Percentiles rank a stretch among this genome's conserved stretches.
Conservation (phyloP, 1,140 invertebrate genomes). For the Fopius arisanus region DNA sequence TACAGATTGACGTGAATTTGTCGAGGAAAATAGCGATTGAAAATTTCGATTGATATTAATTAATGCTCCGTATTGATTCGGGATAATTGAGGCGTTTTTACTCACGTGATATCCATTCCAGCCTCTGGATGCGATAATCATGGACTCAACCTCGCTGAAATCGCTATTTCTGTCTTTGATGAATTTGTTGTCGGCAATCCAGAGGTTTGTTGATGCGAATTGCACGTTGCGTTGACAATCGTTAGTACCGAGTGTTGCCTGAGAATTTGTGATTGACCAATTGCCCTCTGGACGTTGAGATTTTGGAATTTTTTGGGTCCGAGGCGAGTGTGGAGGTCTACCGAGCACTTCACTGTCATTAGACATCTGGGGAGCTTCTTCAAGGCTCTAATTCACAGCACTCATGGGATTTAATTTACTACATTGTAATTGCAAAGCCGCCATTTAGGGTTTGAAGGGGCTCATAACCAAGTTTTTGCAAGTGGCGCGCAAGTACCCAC, state of each 20-base stretch:
- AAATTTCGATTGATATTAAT: too few species aligned
- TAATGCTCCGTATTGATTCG: too few species aligned
- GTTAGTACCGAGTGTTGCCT: not conserved
- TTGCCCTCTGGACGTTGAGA: not conserved
- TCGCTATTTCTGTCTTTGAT: not conserved
- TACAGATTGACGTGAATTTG: too few species aligned
- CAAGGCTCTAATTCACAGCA: not conserved
- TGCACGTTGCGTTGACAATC: not conserved
- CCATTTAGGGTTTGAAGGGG: not conserved
- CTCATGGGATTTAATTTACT: not conserved
- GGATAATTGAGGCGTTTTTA: too few species aligned
- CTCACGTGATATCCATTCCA: constrained; percentile 1
- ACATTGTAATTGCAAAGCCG: constrained; percentile 3
- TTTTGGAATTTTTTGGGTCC: not conserved
- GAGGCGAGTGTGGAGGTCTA: not conserved
- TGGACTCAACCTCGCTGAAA: not conserved
- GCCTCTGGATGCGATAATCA: not conserved
- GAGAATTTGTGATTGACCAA: not conserved
- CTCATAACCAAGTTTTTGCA: not conserved
- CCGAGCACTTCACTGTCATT: not conserved
- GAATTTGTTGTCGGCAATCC: not conserved
- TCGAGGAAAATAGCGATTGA: too few species aligned
- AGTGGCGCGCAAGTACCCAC: too few species aligned
- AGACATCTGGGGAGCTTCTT: not conserved
- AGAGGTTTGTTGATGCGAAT: not conserved